Percentiles rank a stretch among this genome's conserved stretches.
Conservation (phyloP, 2,797 vertebrate species). For the Falco naumanni region DNA sequence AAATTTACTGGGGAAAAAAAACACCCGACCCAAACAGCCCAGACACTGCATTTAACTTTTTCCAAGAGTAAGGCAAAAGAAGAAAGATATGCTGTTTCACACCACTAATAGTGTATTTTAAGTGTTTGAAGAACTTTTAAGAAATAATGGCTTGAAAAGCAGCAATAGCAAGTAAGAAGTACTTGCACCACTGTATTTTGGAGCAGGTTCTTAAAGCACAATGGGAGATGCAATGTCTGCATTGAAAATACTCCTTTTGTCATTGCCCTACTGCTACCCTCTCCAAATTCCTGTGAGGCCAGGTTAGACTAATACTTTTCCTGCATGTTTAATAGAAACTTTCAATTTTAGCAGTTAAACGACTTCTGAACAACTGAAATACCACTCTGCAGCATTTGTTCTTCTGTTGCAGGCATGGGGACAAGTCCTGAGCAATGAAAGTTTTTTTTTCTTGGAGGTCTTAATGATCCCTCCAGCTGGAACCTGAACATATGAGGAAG, state of each 20-base stretch:
- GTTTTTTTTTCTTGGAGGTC: neutral
- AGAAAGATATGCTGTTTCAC: neutral
- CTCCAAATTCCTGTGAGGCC: neutral
- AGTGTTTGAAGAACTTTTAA: neutral
- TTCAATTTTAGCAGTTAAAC: neutral
- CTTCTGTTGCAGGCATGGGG: neutral
- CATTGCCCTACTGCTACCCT: neutral
- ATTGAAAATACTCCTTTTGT: neutral
- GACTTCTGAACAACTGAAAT: neutral
- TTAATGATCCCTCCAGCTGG: neutral
- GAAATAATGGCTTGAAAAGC: neutral
- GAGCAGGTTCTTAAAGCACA: neutral
- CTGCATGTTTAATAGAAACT: neutral
- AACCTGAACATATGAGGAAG: neutral
- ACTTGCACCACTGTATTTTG: neutral
- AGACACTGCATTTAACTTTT: neutral
- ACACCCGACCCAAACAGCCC: neutral
- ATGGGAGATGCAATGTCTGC: neutral
- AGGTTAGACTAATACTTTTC: neutral
- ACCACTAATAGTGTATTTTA: neutral
- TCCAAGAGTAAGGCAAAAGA: neutral
- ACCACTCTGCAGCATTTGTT: neutral
- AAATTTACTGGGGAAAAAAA: neutral
- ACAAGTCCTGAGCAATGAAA: neutral
- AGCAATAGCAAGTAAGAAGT: neutral